Base-by-base conservation (phyloP, 1,140 invertebrate genomes). In the Notospermus geniculatus region DNA sequence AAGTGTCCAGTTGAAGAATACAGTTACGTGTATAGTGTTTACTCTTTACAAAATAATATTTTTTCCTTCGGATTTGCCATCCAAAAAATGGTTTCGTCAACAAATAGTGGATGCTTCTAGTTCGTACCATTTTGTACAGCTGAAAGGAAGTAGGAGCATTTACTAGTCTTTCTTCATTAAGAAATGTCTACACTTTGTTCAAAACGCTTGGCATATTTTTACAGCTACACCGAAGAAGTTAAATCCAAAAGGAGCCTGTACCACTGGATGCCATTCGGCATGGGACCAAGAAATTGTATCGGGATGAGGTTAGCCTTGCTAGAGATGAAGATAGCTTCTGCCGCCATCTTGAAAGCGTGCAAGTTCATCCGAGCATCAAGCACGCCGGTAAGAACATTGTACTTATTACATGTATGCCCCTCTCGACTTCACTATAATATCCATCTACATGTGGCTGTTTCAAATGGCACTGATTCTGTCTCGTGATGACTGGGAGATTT, bases 321-420 rank as follows among this genome's bases (percentile, higher is more conserved):
- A 56, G 86, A 89, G 73, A 83, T 85, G 0, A 90, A 90, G 78
- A 71, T 90, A 58, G 86, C 86, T 0, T 43, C 83, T 30, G 74
- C 70, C 11, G 36, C 55, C 17, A 46, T 83, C 0, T 27, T 84
- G 23, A 67, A 70, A 43, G 71, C 68, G 28, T 74, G 77, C n/a
- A 63, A 13, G 32, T 65, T 80, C 53, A 62, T 62, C 9, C 32
- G 32, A 4, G 15, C 32, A 36, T 15, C 32, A 36, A 36, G 32
- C 32, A 62, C 65, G 7, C 68, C 69, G 32, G 69, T 67, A 46
- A 60, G 57, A 19, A 72, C 69, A 23, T 23, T 57, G 23, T 52
- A 64, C 15, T 63, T 80, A n/a, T n/a, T n/a, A n/a, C n/a, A n/a
- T n/a, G n/a, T n/a, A n/a, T n/a, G n/a, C n/a, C n/a, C n/a, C n/a